A percentile compares a stretch with the other conserved stretches of the same genome.
Conservation (phyloP, 2,113 vertebrate genomes). For the Chiloscyllium plagiosum region DNA sequence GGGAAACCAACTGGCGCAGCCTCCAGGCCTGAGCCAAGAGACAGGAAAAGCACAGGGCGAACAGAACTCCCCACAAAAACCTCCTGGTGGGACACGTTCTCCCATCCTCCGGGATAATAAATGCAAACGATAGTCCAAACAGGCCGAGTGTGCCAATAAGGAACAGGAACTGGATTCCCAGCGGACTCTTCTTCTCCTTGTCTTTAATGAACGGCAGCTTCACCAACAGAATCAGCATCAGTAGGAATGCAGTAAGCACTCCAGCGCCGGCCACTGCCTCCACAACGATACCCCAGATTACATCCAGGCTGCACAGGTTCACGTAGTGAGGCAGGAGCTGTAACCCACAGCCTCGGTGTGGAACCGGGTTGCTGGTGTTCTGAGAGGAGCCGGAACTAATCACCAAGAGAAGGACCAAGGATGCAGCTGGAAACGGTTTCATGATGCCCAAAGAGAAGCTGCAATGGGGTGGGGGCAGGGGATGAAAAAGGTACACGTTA, state of each 20-base stretch:
- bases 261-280: slow-evolving; percentile 78
- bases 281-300: slow-evolving; percentile 86
- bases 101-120: slow-evolving; percentile 84
- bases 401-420: slow-evolving; percentile 68
- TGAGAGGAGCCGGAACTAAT: slow-evolving; percentile 60
- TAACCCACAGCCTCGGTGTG: slow-evolving; percentile 72
- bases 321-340: slow-evolving; percentile 77
- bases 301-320: slow-evolving; percentile 87
- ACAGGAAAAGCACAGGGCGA: slow-evolving; percentile 87
- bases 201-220: slow-evolving; percentile 81
- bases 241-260: slow-evolving; percentile 68
- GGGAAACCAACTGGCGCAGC: slow-evolving; percentile 70
- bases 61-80: slow-evolving; percentile 84
- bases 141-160: slow-evolving; percentile 79
- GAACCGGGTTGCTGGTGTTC: slow-evolving; percentile 58
- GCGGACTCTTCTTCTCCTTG: slow-evolving; percentile 78
- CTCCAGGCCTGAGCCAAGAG: slow-evolving; percentile 82
- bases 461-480: background rate
- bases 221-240: slow-evolving; percentile 76
- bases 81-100: slow-evolving; percentile 73
- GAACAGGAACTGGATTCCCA: slow-evolving; percentile 81
- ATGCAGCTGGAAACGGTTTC: slow-evolving; percentile 53
- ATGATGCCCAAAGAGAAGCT: slow-evolving; percentile 55
- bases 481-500: slow-evolving; percentile 16
- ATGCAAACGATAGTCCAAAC: slow-evolving; percentile 84